Evolutionary conservation across 2,888 invertebrate species (phyloP), one percentile per base, ranked within the genome.

Genomic region (Drosophila imparisetae): DNA sequence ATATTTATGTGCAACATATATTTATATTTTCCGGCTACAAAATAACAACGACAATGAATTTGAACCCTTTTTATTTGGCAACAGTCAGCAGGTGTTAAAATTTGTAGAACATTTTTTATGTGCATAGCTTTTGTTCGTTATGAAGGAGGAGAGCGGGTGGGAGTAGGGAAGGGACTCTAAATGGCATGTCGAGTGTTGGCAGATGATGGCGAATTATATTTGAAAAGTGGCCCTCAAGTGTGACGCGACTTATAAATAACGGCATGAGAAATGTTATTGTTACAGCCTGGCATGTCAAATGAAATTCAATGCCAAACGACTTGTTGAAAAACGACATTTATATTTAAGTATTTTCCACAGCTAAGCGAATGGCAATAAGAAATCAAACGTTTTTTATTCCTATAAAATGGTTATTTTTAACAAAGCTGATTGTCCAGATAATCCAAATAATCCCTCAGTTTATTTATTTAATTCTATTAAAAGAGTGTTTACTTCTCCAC

Each of bases 41-140:
- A 45, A 66, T 58, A 66, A 59, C 69, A 59, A 59, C 49, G 42
- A 32, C 57, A 62, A 59, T 38, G 59, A 62, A 30, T 53, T 66
- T 48, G 13, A 78, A 70, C 66, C 73, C 77, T 78, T 62, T 72
- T 59, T 54, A 29, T 38, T 55, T 64, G 69, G 66, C 73, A 69
- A 40, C 52, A 58, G 66, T 61, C 67, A 66, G 72, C 79, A 79
- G 79, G 80, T 79, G 79, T 42, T 54, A 65, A 79, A 79, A 79
- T 75, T 70, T 76, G 69, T 69, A 67, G 62, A 64, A 66, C 78
- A 79, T 79, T 78, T 78, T 69, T 75, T 75, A 75, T 63, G 49
- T 45, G 21, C 30, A 30, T 27, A n/a, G 36, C 57, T 57, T 57
- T 57, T 11, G 40, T 48, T 36, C 5, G 11, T 6, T 8, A 48